A percentile compares a stretch with the other conserved stretches of the same genome.
Conservation (phyloP, 2,113 vertebrate genomes). For the Camelus bactrianus region DNA sequence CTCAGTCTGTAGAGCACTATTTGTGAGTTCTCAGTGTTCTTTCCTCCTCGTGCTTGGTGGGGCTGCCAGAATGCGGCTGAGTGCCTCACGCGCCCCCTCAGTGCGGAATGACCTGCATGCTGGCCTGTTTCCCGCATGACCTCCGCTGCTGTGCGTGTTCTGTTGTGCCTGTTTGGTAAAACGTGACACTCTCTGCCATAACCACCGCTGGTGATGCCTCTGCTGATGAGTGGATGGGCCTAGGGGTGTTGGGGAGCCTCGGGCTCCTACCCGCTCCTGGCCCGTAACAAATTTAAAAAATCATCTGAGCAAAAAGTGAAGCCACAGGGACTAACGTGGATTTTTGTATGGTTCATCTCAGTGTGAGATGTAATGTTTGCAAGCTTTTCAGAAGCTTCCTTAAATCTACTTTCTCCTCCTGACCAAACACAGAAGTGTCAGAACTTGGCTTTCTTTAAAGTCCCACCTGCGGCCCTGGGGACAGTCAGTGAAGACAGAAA, state of each 20-base stretch:
- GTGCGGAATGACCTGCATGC: constrained; percentile 87
- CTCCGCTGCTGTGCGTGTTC: constrained; percentile 78
- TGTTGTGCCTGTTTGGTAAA: constrained; percentile 79
- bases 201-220: constrained; percentile 68
- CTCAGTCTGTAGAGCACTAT: constrained; percentile 96
- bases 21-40: constrained; percentile 94
- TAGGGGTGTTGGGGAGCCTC: neutral
- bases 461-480: fast-evolving
- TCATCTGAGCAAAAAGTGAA: constrained; percentile 67
- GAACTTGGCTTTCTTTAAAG: neutral
- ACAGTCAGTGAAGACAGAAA: neutral
- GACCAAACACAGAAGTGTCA: neutral
- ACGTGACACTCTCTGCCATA: constrained; percentile 63
- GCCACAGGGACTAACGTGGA: neutral
- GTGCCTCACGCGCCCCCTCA: constrained; percentile 45
- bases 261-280: constrained; percentile 57
- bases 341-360: constrained; percentile 66
- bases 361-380: constrained; percentile 65
- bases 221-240: constrained; percentile 40
- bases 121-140: constrained; percentile 85
- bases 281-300: constrained; percentile 19
- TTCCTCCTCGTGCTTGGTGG: constrained; percentile 81
- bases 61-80: constrained; percentile 83
- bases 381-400: constrained; percentile 65
- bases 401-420: constrained; percentile 13